Percentiles rank a stretch among this genome's conserved stretches.
phyloP scores from a whole-genome alignment of 2,113 vertebrate genomes.

The Gulo gulo region DNA sequence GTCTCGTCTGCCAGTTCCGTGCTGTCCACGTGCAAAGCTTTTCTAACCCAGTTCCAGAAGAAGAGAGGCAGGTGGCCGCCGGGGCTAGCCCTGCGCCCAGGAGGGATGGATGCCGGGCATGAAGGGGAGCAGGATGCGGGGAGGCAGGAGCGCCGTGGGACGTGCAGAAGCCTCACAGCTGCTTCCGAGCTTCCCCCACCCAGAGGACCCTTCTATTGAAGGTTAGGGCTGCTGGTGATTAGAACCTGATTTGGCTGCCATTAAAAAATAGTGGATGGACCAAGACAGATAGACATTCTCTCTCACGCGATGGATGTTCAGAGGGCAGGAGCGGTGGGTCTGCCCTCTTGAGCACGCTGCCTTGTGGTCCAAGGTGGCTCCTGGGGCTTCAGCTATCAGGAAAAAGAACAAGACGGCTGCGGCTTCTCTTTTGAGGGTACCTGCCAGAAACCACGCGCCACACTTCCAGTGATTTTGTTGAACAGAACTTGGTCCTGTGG shows the following conservation, averaged over 20 bases:
- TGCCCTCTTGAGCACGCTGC: background rate
- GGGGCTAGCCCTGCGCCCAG: background rate
- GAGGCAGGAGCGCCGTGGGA: background rate
- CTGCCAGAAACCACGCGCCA: background rate
- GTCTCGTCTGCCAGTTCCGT: background rate
- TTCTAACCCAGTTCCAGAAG: background rate
- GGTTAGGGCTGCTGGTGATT: background rate
- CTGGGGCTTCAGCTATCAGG: background rate
- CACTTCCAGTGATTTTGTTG: background rate
- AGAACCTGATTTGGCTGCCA: background rate
- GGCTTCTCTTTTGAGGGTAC: background rate
- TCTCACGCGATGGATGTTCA: background rate
- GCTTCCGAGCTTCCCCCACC: background rate
- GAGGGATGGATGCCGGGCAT: background rate
- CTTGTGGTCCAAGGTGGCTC: background rate
- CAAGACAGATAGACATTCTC: background rate
- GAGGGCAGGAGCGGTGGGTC: background rate
- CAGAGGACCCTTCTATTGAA: background rate
- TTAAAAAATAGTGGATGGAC: background rate
- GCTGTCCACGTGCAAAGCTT: background rate
- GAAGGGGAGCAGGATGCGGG: background rate
- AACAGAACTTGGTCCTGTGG: background rate
- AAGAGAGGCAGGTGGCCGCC: background rate
- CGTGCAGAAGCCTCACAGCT: rapidly evolving
- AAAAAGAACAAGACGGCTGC: background rate